Evolutionary conservation across 2,113 vertebrate genomes (phyloP).

Genomic region (Isurus oxyrinchus): DNA sequence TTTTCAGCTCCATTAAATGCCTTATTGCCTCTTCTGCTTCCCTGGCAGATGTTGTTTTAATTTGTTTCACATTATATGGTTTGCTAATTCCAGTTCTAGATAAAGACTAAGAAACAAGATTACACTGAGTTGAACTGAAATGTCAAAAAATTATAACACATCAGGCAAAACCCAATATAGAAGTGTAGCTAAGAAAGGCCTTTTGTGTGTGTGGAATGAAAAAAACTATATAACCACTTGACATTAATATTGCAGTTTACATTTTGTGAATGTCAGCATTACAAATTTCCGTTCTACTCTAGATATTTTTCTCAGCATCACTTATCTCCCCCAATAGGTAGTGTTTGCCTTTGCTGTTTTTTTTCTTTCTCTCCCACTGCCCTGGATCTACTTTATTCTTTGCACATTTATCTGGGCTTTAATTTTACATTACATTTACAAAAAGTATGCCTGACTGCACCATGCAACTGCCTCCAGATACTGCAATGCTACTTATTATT

Average conservation of each 20-base stretch:
- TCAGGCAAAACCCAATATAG: background rate
- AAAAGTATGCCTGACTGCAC: too few relatives aligned
- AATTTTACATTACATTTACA: too few relatives aligned
- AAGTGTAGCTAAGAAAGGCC: background rate
- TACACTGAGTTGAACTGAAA: background rate
- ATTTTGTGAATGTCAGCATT: background rate
- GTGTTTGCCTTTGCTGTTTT: too few relatives aligned
- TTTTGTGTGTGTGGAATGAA: too few relatives aligned
- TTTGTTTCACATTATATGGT: constrained; percentile 69
- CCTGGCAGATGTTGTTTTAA: constrained; percentile 65
- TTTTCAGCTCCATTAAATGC: constrained; percentile 62
- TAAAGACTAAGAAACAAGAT: constrained; percentile 53
- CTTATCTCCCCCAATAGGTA: too few relatives aligned
- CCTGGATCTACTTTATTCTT: too few relatives aligned
- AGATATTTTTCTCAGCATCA: too few relatives aligned
- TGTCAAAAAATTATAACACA: constrained; percentile 29
- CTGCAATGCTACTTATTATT: too few relatives aligned
- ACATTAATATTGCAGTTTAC: background rate
- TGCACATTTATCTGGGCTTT: too few relatives aligned
- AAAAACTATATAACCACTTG: too few relatives aligned
- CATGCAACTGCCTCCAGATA: too few relatives aligned
- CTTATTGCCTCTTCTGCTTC: constrained; percentile 68
- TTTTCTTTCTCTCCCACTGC: too few relatives aligned
- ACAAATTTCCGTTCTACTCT: background rate
- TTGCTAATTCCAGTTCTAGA: constrained; percentile 69